A percentile compares a stretch with the other conserved stretches of the same genome.
Conservation (phyloP, 2,797 vertebrate genomes). For the Rhynchonycteris naso region DNA sequence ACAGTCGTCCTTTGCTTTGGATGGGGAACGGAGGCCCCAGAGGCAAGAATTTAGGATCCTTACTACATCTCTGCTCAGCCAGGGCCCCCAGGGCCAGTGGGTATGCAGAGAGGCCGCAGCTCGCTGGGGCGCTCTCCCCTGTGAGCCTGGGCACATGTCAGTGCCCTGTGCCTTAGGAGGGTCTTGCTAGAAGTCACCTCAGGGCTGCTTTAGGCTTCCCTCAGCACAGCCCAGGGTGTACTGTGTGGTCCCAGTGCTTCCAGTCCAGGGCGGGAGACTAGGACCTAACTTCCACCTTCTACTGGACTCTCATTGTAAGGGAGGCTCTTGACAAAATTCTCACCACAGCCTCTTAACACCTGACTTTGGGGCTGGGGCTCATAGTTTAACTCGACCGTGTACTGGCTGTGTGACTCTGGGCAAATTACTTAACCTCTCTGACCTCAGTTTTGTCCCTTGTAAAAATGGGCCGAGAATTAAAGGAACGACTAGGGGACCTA, state of each 20-base stretch:
- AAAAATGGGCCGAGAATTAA: neutral
- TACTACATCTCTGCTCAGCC: neutral
- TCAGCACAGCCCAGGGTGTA: neutral
- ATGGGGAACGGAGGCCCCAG: neutral
- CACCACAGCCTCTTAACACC: neutral
- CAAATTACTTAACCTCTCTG: neutral
- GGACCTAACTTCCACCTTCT: neutral
- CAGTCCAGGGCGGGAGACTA: neutral
- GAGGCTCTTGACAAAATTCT: neutral
- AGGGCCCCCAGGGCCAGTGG: neutral
- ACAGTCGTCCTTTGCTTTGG: neutral
- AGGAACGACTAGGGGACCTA: neutral
- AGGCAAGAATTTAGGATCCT: neutral
- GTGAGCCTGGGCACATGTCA: neutral
- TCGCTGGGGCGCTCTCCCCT: neutral
- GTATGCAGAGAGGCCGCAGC: neutral
- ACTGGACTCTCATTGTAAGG: neutral
- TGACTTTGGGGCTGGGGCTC: neutral
- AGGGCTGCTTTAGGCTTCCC: neutral
- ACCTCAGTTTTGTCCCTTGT: conserved; percentile 34
- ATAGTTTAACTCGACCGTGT: neutral
- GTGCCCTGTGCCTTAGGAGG: neutral
- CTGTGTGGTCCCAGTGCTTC: neutral
- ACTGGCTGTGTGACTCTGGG: neutral
- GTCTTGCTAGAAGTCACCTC: neutral